Evolutionary conservation across 2,113 vertebrate genomes (phyloP), one percentile per base, ranked within the genome.

Genomic region (Ceyx margarethae): DNA sequence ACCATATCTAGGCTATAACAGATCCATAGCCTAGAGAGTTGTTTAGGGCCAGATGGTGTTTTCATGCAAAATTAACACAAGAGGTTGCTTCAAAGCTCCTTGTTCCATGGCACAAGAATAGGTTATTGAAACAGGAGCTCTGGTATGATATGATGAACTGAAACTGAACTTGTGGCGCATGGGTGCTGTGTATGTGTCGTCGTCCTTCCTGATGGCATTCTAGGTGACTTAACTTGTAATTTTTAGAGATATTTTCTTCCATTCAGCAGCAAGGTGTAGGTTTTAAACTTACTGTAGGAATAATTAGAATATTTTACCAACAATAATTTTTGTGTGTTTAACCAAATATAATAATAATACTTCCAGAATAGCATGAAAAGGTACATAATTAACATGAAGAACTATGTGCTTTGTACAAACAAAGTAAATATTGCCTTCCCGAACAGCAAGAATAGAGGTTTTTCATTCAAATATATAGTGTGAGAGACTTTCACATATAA

Each of bases 1-100:
- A 95, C 96, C 97, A 97, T 93, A 95, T 95, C 96, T 94, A 96
- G 95, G 81, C 94, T 92, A 53, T 93, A 94, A 95, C 46, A 94
- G 86, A 97, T 96, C 95, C 87, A 46, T 65, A 96, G 85, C 96
- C 96, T 96, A 96, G 92, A 95, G 93, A 96, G 96, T 91, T 90
- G 61, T 95, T 96, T 68, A 64, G 85, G 91, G 83, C 94, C 97
- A 98, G 97, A 98, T 97, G 97, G 97, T 61, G 75, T 97, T 97
- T 97, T 96, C 96, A 92, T 94, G 93, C 91, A 97, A 95, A 97
- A 97, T 96, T 97, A 97, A 95, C 87, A 50, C 91, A 91, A 85
- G 87, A 91, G 81, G 87, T 95, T 95, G 64, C 71, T 90, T 91
- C 89, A 84, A 77, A 94, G 90, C 77, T 97, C 87, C 77, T 83